A percentile compares a stretch with the other conserved stretches of the same genome.
Conservation (phyloP, 2,797 vertebrate species). For the Gymnocypris eckloni region DNA sequence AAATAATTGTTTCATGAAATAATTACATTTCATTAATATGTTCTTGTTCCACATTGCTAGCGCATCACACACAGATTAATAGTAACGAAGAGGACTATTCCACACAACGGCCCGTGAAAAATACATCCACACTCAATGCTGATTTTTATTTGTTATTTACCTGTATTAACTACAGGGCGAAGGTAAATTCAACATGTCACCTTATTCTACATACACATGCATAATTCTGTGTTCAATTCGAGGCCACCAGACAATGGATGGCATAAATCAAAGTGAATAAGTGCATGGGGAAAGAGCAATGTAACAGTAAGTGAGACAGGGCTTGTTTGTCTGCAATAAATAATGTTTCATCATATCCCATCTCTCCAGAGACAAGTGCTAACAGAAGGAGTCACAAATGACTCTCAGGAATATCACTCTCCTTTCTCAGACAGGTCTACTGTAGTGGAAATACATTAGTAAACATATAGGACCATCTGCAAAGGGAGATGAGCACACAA, state of each 20-base stretch:
- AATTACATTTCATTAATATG: background rate
- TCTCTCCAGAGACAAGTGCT: conserved; percentile 27
- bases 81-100: background rate
- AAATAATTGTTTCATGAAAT: background rate
- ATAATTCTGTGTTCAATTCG: conserved; percentile 13
- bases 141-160: background rate
- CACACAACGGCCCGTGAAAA: background rate
- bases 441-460: background rate
- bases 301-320: conserved; percentile 17
- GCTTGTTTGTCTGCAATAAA: conserved; percentile 37
- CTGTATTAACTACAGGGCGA: background rate
- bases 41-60: background rate
- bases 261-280: conserved; percentile 43
- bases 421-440: conserved; percentile 19
- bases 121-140: background rate
- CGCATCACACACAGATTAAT: background rate
- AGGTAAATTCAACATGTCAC: conserved; percentile 29
- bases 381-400: conserved; percentile 27
- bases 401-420: conserved; percentile 30
- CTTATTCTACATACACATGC: conserved; percentile 30
- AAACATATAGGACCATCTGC: conserved; percentile 36
- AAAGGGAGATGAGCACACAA: conserved; percentile 4
- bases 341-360: conserved; percentile 32
- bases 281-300: conserved; percentile 6
- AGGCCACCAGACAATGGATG: conserved; percentile 18